Base-by-base conservation (phyloP, 2,888 invertebrate genomes). In the Leucania comma region DNA sequence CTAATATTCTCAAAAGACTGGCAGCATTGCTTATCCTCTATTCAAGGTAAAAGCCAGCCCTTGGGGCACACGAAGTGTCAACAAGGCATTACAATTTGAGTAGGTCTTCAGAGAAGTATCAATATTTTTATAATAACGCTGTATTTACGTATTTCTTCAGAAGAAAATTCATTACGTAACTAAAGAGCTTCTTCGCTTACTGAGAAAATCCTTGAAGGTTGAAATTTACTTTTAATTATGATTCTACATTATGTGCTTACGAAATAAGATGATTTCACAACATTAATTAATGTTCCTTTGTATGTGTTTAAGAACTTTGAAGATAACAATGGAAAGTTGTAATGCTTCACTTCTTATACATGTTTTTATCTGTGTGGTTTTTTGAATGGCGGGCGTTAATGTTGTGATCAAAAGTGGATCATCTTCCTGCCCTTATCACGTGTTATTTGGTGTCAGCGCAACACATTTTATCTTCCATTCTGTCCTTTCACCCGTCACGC, bases 251-350 rank as follows among this genome's bases (percentile, higher is more conserved):
- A 59, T 50, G 46, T 26, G 69, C 69, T 61, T 58, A 68, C 57
- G 50, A 24, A 58, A 60, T 56, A 75, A 14, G 68, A 80, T 63
- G 60, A 64, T 74, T 56, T 60, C 35, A 22, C 3, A 63, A 54
- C 53, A 58, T 62, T 76, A 68, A 80, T 76, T 65, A 75, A 76
- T 80, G 68, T 59, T 58, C 53, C 51, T 65, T 77, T 75, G 60
- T 76, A 10, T 54, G 26, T 61, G 29, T 46, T 48, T 46, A 61
- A 46, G 42, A 29, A 57, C 56, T 57, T 60, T 57, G 56, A 35
- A 58, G n/a, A n/a, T 48, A 38, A 57, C 42, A 38, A 51, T 57
- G 26, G 29, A 61, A 72, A 74, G 10, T 61, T 58, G 20, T 38
- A 42, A 71, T 46, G 35, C 61, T 75, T 53, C n/a, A 48, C 42